A percentile compares a stretch with the other conserved stretches of the same genome.
These are phyloP conservation scores for Aselliscus stoliczkanus DNA, from an alignment of 2,797 vertebrate genomes.

Conservation along the genomic window DNA sequence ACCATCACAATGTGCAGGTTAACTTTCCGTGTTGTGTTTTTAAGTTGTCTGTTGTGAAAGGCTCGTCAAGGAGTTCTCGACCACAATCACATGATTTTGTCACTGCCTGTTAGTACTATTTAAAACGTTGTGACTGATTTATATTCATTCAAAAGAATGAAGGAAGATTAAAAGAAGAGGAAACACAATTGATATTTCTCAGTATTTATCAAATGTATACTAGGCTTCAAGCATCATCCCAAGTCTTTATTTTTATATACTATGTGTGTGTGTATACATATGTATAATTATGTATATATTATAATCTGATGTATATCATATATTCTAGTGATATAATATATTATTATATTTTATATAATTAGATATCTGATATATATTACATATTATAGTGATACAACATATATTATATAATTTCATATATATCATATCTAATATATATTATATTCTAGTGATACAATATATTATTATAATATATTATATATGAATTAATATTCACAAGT, in stretches of 20 bases:
- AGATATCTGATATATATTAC: too few relatives aligned
- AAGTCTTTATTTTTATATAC: neutral
- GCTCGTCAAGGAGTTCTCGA: neutral
- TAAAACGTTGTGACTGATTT: neutral
- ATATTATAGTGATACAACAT: too few relatives aligned
- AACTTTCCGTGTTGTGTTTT: neutral
- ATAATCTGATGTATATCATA: too few relatives aligned
- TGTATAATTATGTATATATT: too few relatives aligned
- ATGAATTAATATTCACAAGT: neutral
- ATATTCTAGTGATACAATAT: too few relatives aligned
- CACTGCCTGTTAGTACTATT: neutral
- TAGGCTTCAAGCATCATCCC: neutral
- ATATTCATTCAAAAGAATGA: neutral
- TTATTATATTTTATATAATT: too few relatives aligned
- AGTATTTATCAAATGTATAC: neutral
- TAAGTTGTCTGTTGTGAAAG: neutral
- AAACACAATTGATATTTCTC: neutral
- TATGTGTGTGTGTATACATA: too few relatives aligned
- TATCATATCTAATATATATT: too few relatives aligned
- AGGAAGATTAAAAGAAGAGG: neutral
- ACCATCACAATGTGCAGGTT: neutral
- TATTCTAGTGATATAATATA: too few relatives aligned
- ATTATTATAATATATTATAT: too few relatives aligned
- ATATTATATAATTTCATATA: neutral
- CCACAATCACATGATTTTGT: neutral